phyloP scores from a whole-genome alignment of 1,140 invertebrate species.

The Telenomus remus region DNA sequence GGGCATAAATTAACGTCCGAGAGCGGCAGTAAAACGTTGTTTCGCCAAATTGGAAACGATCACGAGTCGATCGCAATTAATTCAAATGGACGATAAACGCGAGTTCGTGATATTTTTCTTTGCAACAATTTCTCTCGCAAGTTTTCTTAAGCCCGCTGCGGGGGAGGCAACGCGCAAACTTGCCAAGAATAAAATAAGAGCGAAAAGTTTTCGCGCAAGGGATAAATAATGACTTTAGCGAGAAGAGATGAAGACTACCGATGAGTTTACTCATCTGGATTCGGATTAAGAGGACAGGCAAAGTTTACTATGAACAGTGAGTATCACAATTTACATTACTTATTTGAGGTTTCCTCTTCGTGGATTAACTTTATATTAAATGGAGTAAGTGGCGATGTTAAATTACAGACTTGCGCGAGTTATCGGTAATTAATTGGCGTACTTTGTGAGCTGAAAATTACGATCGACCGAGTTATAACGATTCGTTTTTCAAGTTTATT shows the following conservation, averaged over 20 bases:
- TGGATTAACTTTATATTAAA: constrained; percentile 41
- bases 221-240: constrained; percentile 38
- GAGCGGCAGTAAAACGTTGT: constrained; percentile 2
- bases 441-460: constrained; percentile 20
- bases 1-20: constrained; percentile 35
- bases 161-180: constrained; percentile 3
- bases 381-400: constrained; percentile 32
- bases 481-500: constrained; percentile 32
- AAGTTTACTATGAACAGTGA: constrained; percentile 37
- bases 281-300: constrained; percentile 46
- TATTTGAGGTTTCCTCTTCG: constrained; percentile 35
- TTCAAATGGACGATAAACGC: constrained; percentile 24
- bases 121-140: background rate
- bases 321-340: constrained; percentile 45
- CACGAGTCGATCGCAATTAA: constrained; percentile 28
- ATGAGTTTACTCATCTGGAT: constrained; percentile 47
- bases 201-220: constrained; percentile 16
- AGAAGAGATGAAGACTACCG: constrained; percentile 29
- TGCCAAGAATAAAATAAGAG: constrained; percentile 13
- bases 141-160: background rate
- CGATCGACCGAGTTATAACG: constrained; percentile 15
- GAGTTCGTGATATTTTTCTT: constrained; percentile 8
- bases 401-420: constrained; percentile 33
- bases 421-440: constrained; percentile 44
- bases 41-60: constrained; percentile 24